Percentiles rank a stretch among this genome's conserved stretches.
These are phyloP conservation scores for Agrilus mali DNA, from an alignment of 2,888 invertebrate species.

Conservation along the genomic window DNA sequence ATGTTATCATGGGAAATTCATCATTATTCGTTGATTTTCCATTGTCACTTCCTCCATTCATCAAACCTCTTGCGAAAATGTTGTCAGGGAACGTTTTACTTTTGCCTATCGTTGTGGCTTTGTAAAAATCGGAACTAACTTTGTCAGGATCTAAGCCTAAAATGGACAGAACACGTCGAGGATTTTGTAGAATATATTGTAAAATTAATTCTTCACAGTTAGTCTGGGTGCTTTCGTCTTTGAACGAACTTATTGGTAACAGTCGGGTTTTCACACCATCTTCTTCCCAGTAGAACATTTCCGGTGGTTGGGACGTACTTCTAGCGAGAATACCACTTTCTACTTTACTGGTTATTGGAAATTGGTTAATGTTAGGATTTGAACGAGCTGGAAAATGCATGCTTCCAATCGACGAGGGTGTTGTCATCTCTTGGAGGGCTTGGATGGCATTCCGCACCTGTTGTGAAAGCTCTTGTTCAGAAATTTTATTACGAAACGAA, in stretches of 20 bases:
- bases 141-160: constrained; percentile 54
- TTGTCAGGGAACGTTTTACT: constrained; percentile 24
- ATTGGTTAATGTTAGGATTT: constrained; percentile 53
- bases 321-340: constrained; percentile 49
- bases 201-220: constrained; percentile 48
- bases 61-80: constrained; percentile 9
- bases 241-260: constrained; percentile 17
- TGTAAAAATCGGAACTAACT: constrained; percentile 21
- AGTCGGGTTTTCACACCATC: constrained; percentile 7
- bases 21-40: constrained; percentile 8
- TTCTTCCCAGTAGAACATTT: constrained; percentile 67
- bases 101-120: constrained; percentile 20
- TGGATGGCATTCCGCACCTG: constrained; percentile 74
- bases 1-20: constrained; percentile 10
- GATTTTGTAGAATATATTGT: constrained; percentile 58
- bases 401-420: constrained; percentile 36
- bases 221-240: constrained; percentile 44
- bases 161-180: constrained; percentile 57
- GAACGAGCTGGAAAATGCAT: constrained; percentile 60
- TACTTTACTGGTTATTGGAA: constrained; percentile 24
- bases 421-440: constrained; percentile 70
- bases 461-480: constrained; percentile 1
- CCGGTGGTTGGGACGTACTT: constrained; percentile 74
- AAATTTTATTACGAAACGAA: too few species aligned
- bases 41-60: constrained; percentile 9